phyloP scores from a whole-genome alignment of 2,113 vertebrate species.

The Myocastor coypus region DNA sequence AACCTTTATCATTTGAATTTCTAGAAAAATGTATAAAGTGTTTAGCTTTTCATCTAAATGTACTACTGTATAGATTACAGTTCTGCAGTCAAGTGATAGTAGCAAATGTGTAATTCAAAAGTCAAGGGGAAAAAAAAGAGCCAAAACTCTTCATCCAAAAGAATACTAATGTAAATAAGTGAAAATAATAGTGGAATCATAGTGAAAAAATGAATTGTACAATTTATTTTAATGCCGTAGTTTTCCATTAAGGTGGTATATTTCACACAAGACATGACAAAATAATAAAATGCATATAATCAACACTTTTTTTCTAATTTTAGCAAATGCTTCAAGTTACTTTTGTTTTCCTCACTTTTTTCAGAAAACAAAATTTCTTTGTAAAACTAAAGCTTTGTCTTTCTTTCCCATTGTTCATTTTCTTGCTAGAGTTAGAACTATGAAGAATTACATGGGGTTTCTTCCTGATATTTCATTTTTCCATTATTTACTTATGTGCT shows the following conservation, averaged over 20 bases:
- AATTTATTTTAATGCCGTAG: background rate
- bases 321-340: background rate
- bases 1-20: background rate
- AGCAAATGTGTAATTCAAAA: background rate
- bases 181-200: no score
- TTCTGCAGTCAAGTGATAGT: background rate
- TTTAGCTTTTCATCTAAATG: background rate
- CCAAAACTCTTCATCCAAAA: background rate
- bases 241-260: background rate
- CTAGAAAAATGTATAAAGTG: background rate
- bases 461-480: background rate
- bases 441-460: background rate
- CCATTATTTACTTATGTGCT: background rate
- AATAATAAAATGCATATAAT: background rate
- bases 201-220: background rate
- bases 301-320: background rate
- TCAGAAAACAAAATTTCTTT: background rate
- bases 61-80: background rate
- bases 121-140: background rate
- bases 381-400: background rate
- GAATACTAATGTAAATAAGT: background rate
- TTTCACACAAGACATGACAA: background rate
- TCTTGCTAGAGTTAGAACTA: background rate
- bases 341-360: background rate
- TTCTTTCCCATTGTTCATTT: background rate